A percentile compares a stretch with the other conserved stretches of the same genome.
Evolutionary conservation across 2,888 invertebrate genomes (phyloP).

Genomic region (Chrysolina haemoptera): DNA sequence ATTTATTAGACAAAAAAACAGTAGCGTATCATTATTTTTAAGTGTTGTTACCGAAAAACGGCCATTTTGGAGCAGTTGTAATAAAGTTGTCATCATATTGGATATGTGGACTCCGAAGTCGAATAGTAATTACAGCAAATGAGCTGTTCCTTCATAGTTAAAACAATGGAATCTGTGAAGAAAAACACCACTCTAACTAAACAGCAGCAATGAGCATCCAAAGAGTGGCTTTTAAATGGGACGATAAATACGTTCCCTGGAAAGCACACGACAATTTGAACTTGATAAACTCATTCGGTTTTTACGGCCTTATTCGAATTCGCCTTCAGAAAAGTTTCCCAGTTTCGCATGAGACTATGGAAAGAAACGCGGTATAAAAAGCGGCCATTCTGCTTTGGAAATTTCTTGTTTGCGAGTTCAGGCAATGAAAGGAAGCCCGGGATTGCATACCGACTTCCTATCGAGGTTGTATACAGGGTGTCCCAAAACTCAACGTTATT

Average conservation of each 20-base stretch:
- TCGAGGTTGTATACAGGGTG: neutral
- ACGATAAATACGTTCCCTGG: slow-evolving; percentile 5
- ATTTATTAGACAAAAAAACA: too few relatives aligned
- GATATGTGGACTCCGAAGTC: neutral
- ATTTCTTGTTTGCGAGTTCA: slow-evolving; percentile 7
- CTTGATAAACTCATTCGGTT: slow-evolving; percentile 22
- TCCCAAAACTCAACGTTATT: too few relatives aligned
- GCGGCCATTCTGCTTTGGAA: slow-evolving; percentile 2
- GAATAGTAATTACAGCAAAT: slow-evolving; percentile 2
- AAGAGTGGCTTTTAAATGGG: slow-evolving; percentile 7
- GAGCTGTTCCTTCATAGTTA: slow-evolving; percentile 3
- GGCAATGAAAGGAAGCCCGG: neutral
- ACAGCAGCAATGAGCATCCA: slow-evolving; percentile 10
- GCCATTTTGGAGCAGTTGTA: neutral
- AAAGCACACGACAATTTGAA: slow-evolving; percentile 20
- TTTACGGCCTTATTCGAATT: slow-evolving; percentile 13
- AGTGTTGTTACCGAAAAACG: neutral
- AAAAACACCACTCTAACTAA: slow-evolving; percentile 10
- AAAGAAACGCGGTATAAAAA: neutral
- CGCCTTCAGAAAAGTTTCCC: slow-evolving; percentile 5
- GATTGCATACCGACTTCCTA: neutral
- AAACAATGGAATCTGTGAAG: neutral
- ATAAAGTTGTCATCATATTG: neutral
- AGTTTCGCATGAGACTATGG: slow-evolving; percentile 1
- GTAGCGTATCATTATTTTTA: too few relatives aligned